Evolutionary conservation across 2,797 vertebrate species (phyloP).

Genomic region (Chromis chromis): DNA sequence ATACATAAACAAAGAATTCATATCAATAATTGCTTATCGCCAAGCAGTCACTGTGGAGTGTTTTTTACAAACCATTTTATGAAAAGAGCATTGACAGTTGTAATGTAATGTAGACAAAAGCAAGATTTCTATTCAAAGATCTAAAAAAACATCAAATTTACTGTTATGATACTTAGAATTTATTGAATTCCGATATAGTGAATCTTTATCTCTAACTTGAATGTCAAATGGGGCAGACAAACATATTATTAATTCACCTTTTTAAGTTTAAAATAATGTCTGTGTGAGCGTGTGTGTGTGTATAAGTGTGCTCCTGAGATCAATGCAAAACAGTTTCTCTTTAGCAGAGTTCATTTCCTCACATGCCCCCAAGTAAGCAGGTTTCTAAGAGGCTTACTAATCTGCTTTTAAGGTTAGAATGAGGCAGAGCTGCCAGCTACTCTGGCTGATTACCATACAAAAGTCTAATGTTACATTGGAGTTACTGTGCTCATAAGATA

Average conservation of each 20-base stretch:
- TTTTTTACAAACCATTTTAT: neutral
- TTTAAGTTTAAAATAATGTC: neutral
- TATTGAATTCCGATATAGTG: no score
- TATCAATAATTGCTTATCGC: neutral
- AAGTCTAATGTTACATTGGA: slow-evolving; percentile 21
- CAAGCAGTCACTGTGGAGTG: neutral
- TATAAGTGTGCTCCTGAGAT: slow-evolving; percentile 30
- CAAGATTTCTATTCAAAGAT: no score
- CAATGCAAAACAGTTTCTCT: slow-evolving; percentile 39
- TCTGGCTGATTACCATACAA: slow-evolving; percentile 53
- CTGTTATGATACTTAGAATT: no score
- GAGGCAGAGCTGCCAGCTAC: slow-evolving; percentile 56
- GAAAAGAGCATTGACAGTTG: neutral
- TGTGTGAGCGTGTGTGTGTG: neutral
- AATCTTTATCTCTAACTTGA: neutral
- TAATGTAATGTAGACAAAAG: no score
- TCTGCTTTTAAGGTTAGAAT: slow-evolving; percentile 79
- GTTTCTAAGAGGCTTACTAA: slow-evolving; percentile 79
- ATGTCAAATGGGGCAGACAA: neutral
- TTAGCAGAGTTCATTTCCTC: slow-evolving; percentile 64
- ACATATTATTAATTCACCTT: neutral
- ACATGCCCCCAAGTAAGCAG: slow-evolving; percentile 70
- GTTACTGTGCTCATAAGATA: slow-evolving; percentile 23
- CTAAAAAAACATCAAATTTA: no score
- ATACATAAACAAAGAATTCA: no score